Percentiles rank a stretch among this genome's conserved stretches.
phyloP scores from a whole-genome alignment of 2,797 vertebrate species.

The Trachops cirrhosus region DNA sequence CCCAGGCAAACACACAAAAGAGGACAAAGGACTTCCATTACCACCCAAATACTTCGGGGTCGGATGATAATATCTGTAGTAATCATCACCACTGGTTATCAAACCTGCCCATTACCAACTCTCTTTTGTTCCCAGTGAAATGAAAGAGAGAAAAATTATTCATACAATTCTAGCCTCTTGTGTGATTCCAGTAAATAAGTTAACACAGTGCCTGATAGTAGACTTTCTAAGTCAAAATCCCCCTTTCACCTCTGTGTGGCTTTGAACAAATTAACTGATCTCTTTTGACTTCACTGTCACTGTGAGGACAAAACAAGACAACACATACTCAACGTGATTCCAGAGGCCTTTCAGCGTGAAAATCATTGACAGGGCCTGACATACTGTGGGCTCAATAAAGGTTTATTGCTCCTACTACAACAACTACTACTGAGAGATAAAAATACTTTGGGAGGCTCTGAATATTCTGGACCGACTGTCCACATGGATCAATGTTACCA shows the following conservation, averaged over 20 bases:
- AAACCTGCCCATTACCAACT: background rate
- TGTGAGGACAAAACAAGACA: background rate
- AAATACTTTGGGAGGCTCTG: background rate
- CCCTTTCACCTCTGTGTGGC: background rate
- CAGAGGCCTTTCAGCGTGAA: background rate
- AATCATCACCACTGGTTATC: background rate
- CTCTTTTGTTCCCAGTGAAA: constrained; percentile 23
- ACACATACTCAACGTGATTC: background rate
- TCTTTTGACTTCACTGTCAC: background rate
- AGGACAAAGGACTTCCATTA: background rate
- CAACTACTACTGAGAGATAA: background rate
- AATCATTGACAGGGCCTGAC: background rate
- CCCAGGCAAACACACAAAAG: background rate
- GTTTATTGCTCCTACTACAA: background rate
- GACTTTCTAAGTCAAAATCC: background rate
- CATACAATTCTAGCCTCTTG: background rate
- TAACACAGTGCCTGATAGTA: background rate
- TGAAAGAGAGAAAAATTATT: constrained; percentile 5
- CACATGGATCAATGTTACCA: background rate
- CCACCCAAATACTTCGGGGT: background rate
- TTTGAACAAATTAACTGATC: background rate
- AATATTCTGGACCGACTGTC: background rate
- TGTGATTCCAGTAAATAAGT: background rate
- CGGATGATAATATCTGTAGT: background rate
- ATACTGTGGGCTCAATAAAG: background rate